phyloP scores from a whole-genome alignment of 2,888 invertebrate genomes.

The Lottia scabra region DNA sequence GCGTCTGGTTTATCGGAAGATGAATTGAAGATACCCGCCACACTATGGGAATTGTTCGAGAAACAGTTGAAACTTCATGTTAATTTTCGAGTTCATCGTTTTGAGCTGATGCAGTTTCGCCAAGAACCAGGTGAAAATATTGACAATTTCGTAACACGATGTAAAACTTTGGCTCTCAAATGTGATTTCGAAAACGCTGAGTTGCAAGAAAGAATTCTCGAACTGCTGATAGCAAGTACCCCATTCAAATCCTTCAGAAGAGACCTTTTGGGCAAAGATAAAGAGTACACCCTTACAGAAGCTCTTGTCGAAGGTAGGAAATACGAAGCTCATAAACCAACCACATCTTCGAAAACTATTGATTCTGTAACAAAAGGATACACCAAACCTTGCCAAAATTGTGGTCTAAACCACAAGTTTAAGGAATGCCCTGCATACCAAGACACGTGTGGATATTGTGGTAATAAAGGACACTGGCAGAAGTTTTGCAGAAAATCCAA shows the following conservation, averaged over 20 bases:
- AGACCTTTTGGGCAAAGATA: conserved; percentile 16
- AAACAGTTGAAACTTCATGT: conserved; percentile 14
- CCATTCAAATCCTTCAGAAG: conserved; percentile 19
- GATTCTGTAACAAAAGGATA: neutral
- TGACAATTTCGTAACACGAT: conserved; percentile 21
- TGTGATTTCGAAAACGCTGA: conserved; percentile 21
- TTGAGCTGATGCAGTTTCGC: conserved; percentile 20
- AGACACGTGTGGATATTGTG: conserved; percentile 18
- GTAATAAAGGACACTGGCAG: conserved; percentile 17
- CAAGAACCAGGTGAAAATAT: conserved; percentile 20
- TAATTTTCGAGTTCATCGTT: conserved; percentile 22
- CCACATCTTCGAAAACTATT: neutral
- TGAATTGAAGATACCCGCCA: conserved; percentile 12
- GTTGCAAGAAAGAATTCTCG: conserved; percentile 19
- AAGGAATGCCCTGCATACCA: conserved; percentile 19
- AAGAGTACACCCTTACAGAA: conserved; percentile 6
- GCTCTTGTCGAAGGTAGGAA: conserved; percentile 16
- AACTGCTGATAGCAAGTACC: conserved; percentile 22
- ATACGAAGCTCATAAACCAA: conserved; percentile 17
- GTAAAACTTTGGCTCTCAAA: conserved; percentile 14
- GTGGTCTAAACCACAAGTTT: conserved; percentile 18
- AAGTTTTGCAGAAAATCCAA: conserved; percentile 3
- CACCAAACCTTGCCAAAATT: conserved; percentile 7
- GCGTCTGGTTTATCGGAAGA: conserved; percentile 18
- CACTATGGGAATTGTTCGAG: conserved; percentile 17